phyloP scores from a whole-genome alignment of 1,140 invertebrate species.

The Diabrotica undecimpunctata region DNA sequence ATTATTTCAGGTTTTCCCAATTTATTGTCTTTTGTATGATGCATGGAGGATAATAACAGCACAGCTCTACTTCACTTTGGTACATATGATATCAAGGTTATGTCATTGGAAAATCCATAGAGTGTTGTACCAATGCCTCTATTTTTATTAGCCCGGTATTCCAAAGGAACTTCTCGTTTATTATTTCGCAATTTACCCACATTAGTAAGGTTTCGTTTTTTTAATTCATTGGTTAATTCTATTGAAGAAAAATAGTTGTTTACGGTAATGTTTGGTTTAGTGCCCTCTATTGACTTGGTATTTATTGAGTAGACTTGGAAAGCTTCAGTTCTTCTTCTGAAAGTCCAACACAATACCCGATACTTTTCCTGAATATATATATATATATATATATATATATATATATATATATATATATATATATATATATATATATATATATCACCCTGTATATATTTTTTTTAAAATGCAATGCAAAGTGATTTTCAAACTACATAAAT shows the following conservation, averaged over 20 bases:
- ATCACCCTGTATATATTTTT: conserved; percentile 4
- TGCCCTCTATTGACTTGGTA: background rate
- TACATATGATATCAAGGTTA: conserved; percentile 34
- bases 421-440: too few species aligned
- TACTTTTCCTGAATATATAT: background rate
- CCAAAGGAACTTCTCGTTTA: conserved; percentile 39
- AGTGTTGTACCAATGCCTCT: background rate
- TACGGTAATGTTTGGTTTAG: background rate
- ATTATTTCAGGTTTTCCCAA: conserved; percentile 38
- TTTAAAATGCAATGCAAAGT: too few species aligned
- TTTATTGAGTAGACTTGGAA: background rate
- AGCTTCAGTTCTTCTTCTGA: background rate
- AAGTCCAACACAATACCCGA: background rate
- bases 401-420: too few species aligned
- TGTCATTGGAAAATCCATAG: conserved; percentile 30
- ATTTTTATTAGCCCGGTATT: conserved; percentile 32
- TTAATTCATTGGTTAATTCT: conserved; percentile 27
- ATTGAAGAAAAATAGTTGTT: conserved; percentile 1
- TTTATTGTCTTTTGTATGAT: conserved; percentile 31
- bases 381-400: too few species aligned
- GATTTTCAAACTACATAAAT: too few species aligned
- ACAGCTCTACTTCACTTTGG: conserved; percentile 42
- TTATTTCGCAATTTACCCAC: conserved; percentile 41
- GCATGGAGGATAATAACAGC: conserved; percentile 40
- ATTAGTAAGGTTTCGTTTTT: conserved; percentile 36